phyloP scores from a whole-genome alignment of 2,888 invertebrate species.

The Stenichneumon culpator region DNA sequence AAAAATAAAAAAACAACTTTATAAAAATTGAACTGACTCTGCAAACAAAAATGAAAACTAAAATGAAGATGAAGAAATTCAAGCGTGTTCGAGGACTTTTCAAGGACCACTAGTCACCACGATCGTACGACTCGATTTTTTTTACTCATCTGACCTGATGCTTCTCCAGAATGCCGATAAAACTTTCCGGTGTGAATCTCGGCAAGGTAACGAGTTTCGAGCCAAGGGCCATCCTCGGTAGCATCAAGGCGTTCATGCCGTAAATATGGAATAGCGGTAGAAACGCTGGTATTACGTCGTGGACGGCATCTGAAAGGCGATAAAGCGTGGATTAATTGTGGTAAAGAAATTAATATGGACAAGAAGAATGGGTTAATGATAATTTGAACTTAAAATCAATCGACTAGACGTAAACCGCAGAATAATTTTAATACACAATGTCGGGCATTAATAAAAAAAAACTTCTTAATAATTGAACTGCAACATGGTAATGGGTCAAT shows the following conservation, averaged over 20 bases:
- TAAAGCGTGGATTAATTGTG: not conserved
- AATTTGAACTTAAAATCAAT: not conserved
- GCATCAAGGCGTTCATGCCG: slow-evolving; percentile 85
- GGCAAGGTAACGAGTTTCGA: slow-evolving; percentile 86
- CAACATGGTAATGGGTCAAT: too few relatives aligned
- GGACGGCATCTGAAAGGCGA: slow-evolving; percentile 76
- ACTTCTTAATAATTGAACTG: too few relatives aligned
- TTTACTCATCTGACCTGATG: slow-evolving; percentile 78
- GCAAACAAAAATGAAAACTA: too few relatives aligned
- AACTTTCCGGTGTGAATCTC: slow-evolving; percentile 86
- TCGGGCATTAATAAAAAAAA: not conserved
- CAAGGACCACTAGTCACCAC: too few relatives aligned
- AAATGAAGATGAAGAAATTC: too few relatives aligned
- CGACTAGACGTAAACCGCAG: not conserved
- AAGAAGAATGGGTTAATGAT: too few relatives aligned
- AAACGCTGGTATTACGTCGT: slow-evolving; percentile 82
- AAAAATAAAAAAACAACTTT: too few relatives aligned
- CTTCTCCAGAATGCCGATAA: slow-evolving; percentile 83
- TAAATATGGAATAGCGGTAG: slow-evolving; percentile 88
- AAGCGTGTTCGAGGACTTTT: too few relatives aligned
- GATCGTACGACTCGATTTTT: not conserved
- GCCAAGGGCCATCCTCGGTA: slow-evolving; percentile 84
- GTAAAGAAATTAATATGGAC: not conserved
- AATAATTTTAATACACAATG: not conserved
- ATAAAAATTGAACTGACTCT: too few relatives aligned